A percentile compares a stretch with the other conserved stretches of the same genome.
phyloP scores from a whole-genome alignment of 92 coral and sea anemone genomes.

The Epizoanthus fatuus region DNA sequence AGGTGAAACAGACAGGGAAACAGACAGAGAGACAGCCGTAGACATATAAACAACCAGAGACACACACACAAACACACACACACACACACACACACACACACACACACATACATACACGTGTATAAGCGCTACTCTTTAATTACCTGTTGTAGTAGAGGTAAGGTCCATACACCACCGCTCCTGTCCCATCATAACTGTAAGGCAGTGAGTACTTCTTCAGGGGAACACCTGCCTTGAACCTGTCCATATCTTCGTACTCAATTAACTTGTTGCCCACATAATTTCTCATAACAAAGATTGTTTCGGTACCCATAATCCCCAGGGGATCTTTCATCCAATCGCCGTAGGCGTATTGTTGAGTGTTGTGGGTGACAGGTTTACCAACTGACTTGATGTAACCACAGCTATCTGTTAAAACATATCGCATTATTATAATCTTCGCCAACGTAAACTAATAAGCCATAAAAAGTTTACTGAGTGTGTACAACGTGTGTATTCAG shows the following conservation, averaged over 20 bases:
- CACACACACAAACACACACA: too few species aligned
- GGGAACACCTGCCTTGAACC: conserved; percentile 60
- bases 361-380: conserved; percentile 53
- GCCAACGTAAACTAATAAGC: too few species aligned
- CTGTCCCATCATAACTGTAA: conserved; percentile 64
- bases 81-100: too few species aligned
- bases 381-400: conserved; percentile 38
- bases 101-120: too few species aligned
- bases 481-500: too few species aligned
- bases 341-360: conserved; percentile 8
- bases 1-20: too few species aligned
- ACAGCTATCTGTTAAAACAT: conserved; percentile 36
- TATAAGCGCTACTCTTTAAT: too few species aligned
- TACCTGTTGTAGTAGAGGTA: conserved; percentile 76
- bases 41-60: too few species aligned
- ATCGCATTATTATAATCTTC: too few species aligned
- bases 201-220: conserved; percentile 55
- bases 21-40: too few species aligned
- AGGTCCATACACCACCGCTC: conserved; percentile 73
- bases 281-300: conserved; percentile 55
- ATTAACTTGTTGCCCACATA: background rate
- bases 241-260: conserved; percentile 55
- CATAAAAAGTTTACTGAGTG: too few species aligned
- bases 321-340: conserved; percentile 80
- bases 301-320: conserved; percentile 51